Base-by-base conservation (phyloP, 2,888 invertebrate species). In the Heliconius cydno region DNA sequence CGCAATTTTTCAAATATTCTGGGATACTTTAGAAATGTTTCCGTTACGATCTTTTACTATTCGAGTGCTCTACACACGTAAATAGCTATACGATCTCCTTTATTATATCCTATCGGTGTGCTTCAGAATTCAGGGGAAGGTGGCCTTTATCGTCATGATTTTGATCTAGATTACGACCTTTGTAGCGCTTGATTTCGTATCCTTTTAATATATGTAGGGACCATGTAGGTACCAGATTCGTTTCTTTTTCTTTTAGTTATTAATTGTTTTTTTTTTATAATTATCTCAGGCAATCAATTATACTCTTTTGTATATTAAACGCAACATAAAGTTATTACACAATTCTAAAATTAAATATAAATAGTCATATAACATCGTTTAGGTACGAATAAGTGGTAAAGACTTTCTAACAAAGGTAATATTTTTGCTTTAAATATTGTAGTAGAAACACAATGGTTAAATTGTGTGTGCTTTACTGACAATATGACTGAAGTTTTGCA, bases 21-120 rank as follows among this genome's bases (percentile, higher is more conserved):
- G 88, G 90, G 91, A 92, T 93, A 93, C 93, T 93, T 91, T 90
- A 89, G 88, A 93, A 93, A 93, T 91, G 92, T 92, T 93, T 92
- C 92, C 92, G 90, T 92, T 92, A 90, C 90, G 92, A 91, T 92
- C 91, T 92, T 92, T 92, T 89, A 88, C 91, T 90, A 89, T 88
- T 87, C 88, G 89, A 92, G 91, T 89, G 89, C 90, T 90, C 90
- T 90, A 91, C 90, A 91, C 90, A 90, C 91, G 90, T 92, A 92
- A 91, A 92, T 90, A 91, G 89, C 89, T 90, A 91, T 90, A 90
- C 88, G 88, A 90, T 89, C 90, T 86, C 88, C 89, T 89, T 90
- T 89, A 90, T 90, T 90, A 87, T 84, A 87, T 87, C 87, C 88
- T 87, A 88, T 86, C 82, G 87, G 87, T 88, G 80, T 82, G 82